phyloP scores from a whole-genome alignment of 2,888 invertebrate genomes.

The Branchinecta sandiegonensis region DNA sequence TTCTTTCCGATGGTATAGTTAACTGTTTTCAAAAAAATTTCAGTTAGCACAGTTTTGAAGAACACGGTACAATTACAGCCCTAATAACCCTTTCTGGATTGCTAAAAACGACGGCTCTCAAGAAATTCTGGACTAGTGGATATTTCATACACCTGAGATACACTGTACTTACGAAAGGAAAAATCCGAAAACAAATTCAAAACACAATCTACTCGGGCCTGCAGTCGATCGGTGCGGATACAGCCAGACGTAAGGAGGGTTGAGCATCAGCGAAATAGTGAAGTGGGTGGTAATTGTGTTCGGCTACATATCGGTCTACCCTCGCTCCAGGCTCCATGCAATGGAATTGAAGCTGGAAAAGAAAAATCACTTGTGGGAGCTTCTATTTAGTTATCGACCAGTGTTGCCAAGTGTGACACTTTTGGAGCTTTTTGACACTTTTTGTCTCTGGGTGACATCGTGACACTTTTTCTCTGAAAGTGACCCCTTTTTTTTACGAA shows the following conservation, averaged over 20 bases:
- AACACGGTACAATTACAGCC: no score
- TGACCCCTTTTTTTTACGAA: no score
- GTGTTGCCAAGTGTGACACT: no score
- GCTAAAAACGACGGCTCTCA: not conserved
- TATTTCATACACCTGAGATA: not conserved
- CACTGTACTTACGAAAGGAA: not conserved
- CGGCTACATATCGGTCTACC: constrained; percentile 1
- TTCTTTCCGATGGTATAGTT: no score
- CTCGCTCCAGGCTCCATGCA: not conserved
- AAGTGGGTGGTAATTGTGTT: constrained; percentile 2
- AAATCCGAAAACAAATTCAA: not conserved
- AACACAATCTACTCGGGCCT: not conserved
- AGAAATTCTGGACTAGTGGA: not conserved
- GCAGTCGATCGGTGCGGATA: constrained; percentile 4
- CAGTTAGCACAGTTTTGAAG: no score
- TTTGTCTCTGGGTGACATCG: no score
- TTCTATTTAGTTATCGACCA: no score
- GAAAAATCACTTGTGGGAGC: not conserved
- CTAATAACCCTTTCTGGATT: not conserved
- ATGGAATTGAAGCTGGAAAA: not conserved
- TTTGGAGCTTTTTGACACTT: no score
- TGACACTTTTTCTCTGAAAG: no score
- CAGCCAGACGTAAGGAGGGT: not conserved
- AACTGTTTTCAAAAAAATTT: no score
- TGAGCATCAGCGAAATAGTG: not conserved